Evolutionary conservation across 2,113 vertebrate genomes (phyloP), one percentile per base, ranked within the genome.

Genomic region (Albula goreensis): DNA sequence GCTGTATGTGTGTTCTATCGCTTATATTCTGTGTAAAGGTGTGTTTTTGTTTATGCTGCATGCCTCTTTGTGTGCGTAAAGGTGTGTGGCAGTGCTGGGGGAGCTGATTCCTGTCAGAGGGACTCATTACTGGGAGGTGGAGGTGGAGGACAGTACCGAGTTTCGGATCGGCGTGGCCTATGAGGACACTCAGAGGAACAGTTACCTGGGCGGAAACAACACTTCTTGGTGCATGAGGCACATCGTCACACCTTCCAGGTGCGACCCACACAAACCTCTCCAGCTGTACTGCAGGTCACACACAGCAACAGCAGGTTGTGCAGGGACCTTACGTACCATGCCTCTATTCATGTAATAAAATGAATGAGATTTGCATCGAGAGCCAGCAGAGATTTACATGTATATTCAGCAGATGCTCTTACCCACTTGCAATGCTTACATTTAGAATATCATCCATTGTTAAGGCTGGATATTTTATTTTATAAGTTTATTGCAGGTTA

Each of bases 11-110:
- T 78, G 50, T 86, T n/a, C 25, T 10, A 10, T 56, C 17, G 12
- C 8, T 25, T 49, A 17, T 6, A 19, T 5, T 3, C 12, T 56
- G 53, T 56, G 53, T 56, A 56, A 56, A 56, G 53, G 12, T 56
- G 53, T 12, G 12, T 56, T 9, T 56, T 56, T 9, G 53, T 56
- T 6, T 56, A 56, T 12, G 53, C 12, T 52, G 57, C 84, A 48
- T 83, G 53, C 82, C 9, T 81, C 2, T 11, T 15, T 82, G 77
- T 85, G 50, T 82, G 11, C 79, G 22, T 84, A 31, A 74, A 99
- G 98, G 66, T 97, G 97, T 85, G 97, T 97, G n/a, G 97, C 97
- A 0, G 95, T 98, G 78, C 89, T 99, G 87, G 98, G 96, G 12
- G 95, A 96, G 74, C 94, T 98, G 78, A 97, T 97, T 81, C 96